These are phyloP conservation scores for Drosophila carrolli DNA, from an alignment of 1,140 invertebrate species.

Conservation along the genomic window DNA sequence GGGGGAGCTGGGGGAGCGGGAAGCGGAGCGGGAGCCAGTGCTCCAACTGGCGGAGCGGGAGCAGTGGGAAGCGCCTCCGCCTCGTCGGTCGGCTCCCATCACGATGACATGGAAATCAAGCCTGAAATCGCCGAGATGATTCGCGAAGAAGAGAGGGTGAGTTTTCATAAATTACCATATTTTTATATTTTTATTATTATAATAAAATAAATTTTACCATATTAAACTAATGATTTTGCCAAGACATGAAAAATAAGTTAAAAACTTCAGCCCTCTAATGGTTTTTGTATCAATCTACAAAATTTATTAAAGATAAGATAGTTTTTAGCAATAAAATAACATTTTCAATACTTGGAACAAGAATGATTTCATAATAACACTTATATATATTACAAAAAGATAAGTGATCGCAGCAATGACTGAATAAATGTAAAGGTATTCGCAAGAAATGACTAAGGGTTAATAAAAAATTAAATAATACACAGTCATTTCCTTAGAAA, in stretches of 20 bases:
- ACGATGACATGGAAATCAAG: constrained; percentile 95
- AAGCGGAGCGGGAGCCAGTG: constrained; percentile 49
- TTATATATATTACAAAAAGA: not conserved
- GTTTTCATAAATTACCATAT: constrained; percentile 81
- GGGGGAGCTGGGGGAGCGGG: constrained; percentile 45
- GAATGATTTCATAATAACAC: constrained; percentile 1
- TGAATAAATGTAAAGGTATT: not conserved
- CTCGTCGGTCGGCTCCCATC: constrained; percentile 67
- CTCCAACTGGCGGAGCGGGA: constrained; percentile 24
- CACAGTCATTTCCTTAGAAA: not conserved
- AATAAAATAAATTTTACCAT: not conserved
- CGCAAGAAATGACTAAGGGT: constrained; percentile 7
- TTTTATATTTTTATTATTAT: not conserved
- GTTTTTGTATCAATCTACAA: too few relatives aligned
- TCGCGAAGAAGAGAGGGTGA: constrained; percentile 97
- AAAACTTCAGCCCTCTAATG: too few relatives aligned
- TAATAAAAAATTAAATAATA: not conserved
- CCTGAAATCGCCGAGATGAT: constrained; percentile 98
- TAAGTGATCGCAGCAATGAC: not conserved
- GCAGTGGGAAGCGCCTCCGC: constrained; percentile 36
- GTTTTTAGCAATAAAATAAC: not conserved
- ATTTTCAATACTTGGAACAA: not conserved
- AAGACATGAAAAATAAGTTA: too few relatives aligned
- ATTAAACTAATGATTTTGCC: too few relatives aligned
- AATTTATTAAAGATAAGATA: too few relatives aligned